Percentiles rank a stretch among this genome's conserved stretches.
phyloP scores from a whole-genome alignment of 2,888 invertebrate species.

The Lepetodrilus schrolli region DNA sequence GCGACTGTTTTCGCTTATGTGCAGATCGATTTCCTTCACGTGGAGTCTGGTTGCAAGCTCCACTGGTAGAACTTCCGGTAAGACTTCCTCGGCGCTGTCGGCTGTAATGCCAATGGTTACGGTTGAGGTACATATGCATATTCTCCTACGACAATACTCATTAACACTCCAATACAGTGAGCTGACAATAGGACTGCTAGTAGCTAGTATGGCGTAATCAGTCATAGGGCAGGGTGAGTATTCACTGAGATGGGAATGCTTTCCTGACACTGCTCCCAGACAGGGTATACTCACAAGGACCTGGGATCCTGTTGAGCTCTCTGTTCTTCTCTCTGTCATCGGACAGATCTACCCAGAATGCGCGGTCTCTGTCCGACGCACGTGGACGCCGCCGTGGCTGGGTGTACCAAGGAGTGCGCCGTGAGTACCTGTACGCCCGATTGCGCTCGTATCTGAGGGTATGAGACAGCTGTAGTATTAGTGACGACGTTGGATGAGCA shows the following conservation, averaged over 20 bases:
- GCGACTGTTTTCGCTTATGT: slow-evolving; percentile 42
- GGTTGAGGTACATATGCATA: no score
- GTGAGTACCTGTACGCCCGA: not conserved
- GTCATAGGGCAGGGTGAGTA: no score
- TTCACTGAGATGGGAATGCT: no score
- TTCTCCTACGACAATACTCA: no score
- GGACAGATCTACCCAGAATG: not conserved
- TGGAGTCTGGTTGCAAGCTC: not conserved
- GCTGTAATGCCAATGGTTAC: no score
- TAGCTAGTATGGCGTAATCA: no score
- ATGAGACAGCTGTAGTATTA: no score
- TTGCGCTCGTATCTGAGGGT: no score
- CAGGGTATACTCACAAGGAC: not conserved
- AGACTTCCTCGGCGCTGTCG: not conserved
- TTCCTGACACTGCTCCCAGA: no score
- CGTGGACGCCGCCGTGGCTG: not conserved
- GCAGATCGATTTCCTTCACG: slow-evolving; percentile 37
- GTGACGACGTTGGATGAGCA: no score
- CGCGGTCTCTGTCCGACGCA: not conserved
- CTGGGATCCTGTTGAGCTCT: not conserved
- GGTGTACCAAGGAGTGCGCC: not conserved
- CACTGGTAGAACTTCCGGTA: not conserved
- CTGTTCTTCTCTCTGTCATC: not conserved
- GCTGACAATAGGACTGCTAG: no score
- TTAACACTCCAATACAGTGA: no score